Conservation (phyloP, 1,140 invertebrate genomes). For the Drosophila nigromelanica region DNA sequence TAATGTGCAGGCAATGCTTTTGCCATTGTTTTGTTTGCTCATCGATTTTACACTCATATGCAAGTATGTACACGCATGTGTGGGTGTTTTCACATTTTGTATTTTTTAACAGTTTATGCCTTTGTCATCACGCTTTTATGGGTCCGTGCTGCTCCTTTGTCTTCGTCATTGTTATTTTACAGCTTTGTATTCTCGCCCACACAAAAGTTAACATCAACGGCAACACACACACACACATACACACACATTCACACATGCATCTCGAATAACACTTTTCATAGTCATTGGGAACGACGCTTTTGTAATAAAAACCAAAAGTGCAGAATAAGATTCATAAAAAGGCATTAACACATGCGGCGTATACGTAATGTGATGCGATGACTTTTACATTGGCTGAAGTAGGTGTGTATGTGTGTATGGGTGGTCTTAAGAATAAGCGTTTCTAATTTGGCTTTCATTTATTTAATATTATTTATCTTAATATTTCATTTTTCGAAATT, state of each 20-base stretch:
- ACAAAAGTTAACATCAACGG: conserved; percentile 3
- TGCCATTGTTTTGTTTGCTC: conserved; percentile 15
- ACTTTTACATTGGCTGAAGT: conserved; percentile 15
- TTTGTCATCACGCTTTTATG: conserved; percentile 55
- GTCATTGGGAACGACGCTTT: conserved; percentile 41
- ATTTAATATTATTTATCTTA: too few species aligned
- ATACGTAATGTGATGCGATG: conserved; percentile 38
- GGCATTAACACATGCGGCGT: conserved; percentile 35
- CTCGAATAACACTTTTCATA: conserved; percentile 45
- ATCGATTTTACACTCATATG: conserved; percentile 22
- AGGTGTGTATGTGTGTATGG: conserved; percentile 2
- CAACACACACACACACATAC: not conserved
- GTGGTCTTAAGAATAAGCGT: not conserved
- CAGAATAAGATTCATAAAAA: conserved; percentile 41
- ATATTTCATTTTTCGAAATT: too few species aligned
- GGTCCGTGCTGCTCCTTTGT: conserved; percentile 32
- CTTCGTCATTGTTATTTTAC: conserved; percentile 51
- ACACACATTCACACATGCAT: conserved; percentile 8
- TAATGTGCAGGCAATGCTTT: conserved; percentile 25
- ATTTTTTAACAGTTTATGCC: conserved; percentile 50
- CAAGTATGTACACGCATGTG: conserved; percentile 1
- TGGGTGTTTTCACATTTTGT: conserved; percentile 11
- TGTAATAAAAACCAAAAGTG: conserved; percentile 39
- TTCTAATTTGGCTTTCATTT: not conserved
- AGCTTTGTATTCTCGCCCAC: conserved; percentile 38